phyloP scores from a whole-genome alignment of 2,888 invertebrate species.

The Plebejus anna region DNA sequence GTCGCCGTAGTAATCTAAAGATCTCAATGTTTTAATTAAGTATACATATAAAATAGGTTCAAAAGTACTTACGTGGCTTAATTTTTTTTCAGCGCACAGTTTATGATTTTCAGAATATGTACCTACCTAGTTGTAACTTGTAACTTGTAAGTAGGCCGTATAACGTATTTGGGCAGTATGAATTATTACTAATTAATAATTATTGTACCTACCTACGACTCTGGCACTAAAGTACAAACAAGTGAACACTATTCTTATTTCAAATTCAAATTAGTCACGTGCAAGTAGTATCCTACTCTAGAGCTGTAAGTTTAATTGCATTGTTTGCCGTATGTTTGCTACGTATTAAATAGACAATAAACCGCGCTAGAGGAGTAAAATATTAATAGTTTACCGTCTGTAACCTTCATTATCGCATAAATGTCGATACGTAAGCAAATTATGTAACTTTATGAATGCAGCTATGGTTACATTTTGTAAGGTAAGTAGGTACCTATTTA shows the following conservation, averaged over 20 bases:
- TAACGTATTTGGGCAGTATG: neutral
- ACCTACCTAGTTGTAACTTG: too few relatives aligned
- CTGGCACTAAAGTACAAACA: neutral
- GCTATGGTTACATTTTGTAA: neutral
- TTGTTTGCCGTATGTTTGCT: neutral
- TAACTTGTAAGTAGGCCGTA: too few relatives aligned
- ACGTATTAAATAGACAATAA: neutral
- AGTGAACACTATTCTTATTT: neutral
- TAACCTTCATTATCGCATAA: neutral
- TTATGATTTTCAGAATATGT: too few relatives aligned
- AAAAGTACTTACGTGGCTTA: neutral
- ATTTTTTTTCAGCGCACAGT: neutral
- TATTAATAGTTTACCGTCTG: neutral
- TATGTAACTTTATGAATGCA: neutral
- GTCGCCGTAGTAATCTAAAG: too few relatives aligned
- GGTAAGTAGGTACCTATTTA: too few relatives aligned
- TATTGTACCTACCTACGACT: neutral
- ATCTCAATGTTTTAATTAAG: too few relatives aligned
- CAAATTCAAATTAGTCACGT: slow-evolving; percentile 11
- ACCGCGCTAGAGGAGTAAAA: neutral
- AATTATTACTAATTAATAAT: neutral
- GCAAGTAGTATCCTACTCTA: neutral
- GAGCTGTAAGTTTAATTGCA: neutral
- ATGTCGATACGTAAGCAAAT: neutral
- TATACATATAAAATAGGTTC: neutral